Conservation (phyloP, 2,888 invertebrate genomes). For the Tipula lateralis region DNA sequence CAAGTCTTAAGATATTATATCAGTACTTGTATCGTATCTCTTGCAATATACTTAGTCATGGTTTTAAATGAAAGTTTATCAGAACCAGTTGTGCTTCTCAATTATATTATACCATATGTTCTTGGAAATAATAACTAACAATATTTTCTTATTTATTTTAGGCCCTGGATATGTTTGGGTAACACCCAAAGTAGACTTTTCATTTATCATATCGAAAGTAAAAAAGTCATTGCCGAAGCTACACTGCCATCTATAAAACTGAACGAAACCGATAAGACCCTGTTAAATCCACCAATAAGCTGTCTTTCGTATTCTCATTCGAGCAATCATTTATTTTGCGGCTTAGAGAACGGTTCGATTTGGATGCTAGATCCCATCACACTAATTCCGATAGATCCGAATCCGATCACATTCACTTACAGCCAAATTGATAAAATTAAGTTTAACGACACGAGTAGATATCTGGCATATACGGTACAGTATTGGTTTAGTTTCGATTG, state of each 20-base stretch:
- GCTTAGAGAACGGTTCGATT: conserved; percentile 55
- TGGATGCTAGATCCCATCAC: conserved; percentile 58
- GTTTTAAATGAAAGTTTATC: too few relatives aligned
- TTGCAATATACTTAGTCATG: too few relatives aligned
- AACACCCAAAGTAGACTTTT: conserved; percentile 51
- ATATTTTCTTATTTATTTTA: conserved; percentile 40
- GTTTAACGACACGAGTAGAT: conserved; percentile 54
- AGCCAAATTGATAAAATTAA: conserved; percentile 51
- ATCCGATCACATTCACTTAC: conserved; percentile 51
- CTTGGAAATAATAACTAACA: not conserved
- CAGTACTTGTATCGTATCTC: too few relatives aligned
- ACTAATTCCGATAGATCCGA: conserved; percentile 49
- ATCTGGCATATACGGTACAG: conserved; percentile 56
- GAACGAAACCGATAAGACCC: not conserved
- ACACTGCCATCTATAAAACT: not conserved
- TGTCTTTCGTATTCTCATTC: not conserved
- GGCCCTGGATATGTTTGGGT: conserved; percentile 51
- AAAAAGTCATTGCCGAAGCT: conserved; percentile 37
- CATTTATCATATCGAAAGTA: conserved; percentile 48
- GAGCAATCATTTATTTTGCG: conserved; percentile 58
- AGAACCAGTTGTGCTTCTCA: too few relatives aligned
- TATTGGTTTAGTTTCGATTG: not conserved
- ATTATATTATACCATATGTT: too few relatives aligned
- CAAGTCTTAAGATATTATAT: too few relatives aligned
- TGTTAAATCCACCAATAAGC: not conserved